A percentile compares a stretch with the other conserved stretches of the same genome.
Conservation (phyloP, 2,113 vertebrate species). For the Psephotus haematonotus region DNA sequence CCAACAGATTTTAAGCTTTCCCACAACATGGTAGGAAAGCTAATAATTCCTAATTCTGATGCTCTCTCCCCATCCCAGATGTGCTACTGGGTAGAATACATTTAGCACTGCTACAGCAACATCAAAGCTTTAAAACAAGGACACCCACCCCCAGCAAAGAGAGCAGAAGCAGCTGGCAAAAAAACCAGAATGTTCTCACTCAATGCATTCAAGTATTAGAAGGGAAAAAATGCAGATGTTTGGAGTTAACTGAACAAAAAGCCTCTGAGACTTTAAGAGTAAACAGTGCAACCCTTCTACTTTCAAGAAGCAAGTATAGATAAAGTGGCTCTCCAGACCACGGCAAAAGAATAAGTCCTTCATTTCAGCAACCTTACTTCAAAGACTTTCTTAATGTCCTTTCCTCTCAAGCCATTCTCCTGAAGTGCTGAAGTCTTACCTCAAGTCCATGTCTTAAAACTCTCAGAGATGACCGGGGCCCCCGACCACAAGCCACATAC, state of each 20-base stretch:
- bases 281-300: background rate
- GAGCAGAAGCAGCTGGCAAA: background rate
- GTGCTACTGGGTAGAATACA: background rate
- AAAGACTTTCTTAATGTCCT: background rate
- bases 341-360: background rate
- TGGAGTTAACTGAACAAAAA: background rate
- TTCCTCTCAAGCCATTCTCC: background rate
- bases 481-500: conserved; percentile 93
- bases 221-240: background rate
- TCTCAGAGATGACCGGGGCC: conserved; percentile 90
- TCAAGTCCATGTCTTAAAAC: conserved; percentile 95
- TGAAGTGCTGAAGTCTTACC: conserved; percentile 70
- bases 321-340: background rate
- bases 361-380: background rate
- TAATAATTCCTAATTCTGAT: background rate
- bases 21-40: background rate
- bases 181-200: background rate
- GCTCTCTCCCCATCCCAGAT: background rate
- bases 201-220: background rate
- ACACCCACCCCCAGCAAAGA: background rate
- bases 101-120: background rate
- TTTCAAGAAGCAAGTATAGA: background rate
- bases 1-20: background rate
- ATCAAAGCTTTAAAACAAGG: background rate
- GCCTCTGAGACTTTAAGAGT: background rate